These are phyloP conservation scores for Bujurquina vittata DNA, from an alignment of 2,113 vertebrate species.

Conservation along the genomic window DNA sequence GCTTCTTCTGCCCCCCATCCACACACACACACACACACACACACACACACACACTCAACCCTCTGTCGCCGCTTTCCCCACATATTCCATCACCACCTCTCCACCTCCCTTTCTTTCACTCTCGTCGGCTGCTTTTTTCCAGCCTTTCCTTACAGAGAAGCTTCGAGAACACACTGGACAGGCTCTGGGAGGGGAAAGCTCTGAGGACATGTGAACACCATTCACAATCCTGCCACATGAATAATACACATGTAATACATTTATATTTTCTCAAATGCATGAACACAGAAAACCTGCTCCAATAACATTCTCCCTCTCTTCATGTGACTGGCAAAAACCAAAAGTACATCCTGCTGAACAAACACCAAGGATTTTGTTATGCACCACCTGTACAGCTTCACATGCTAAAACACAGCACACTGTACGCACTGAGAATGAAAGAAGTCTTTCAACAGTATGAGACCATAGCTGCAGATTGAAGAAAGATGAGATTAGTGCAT, in stretches of 20 bases:
- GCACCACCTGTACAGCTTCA: slow-evolving; percentile 17
- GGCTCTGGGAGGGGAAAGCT: slow-evolving; percentile 42
- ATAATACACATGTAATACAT: slow-evolving; percentile 53
- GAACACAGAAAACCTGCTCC: not conserved
- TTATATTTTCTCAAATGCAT: slow-evolving; percentile 41
- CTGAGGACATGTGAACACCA: slow-evolving; percentile 53
- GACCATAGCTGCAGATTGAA: slow-evolving; percentile 9
- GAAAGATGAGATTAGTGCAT: slow-evolving; percentile 26
- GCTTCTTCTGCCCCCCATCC: not conserved
- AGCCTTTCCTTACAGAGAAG: slow-evolving; percentile 49
- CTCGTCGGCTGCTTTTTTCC: not conserved
- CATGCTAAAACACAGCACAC: not conserved
- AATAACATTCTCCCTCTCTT: not conserved
- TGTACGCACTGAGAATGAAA: slow-evolving; percentile 5
- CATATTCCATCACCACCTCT: slow-evolving; percentile 38
- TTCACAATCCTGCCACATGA: slow-evolving; percentile 59
- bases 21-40: too few species aligned
- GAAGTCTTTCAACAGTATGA: not conserved
- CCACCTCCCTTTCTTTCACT: not conserved
- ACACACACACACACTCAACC: not conserved
- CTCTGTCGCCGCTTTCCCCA: slow-evolving; percentile 1
- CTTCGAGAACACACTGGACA: slow-evolving; percentile 61
- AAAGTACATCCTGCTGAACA: slow-evolving; percentile 25
- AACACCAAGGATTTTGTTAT: slow-evolving; percentile 16
- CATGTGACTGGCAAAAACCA: slow-evolving; percentile 29